Evolutionary conservation across 2,797 vertebrate genomes (phyloP).

Genomic region (Peromyscus eremicus): DNA sequence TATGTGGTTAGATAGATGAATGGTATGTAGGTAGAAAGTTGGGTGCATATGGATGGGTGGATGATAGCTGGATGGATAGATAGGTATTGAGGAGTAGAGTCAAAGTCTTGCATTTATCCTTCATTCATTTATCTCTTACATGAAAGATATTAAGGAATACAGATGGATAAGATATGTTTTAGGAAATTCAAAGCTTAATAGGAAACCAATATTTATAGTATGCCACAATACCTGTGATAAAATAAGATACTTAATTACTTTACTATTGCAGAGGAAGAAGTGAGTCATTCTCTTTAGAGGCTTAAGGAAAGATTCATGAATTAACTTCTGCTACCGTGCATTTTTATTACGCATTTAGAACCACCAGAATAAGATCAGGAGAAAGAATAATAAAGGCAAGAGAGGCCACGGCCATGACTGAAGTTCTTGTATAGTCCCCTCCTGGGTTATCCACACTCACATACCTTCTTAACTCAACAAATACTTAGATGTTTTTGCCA

Average conservation of each 20-base stretch:
- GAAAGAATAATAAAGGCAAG: background rate
- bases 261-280: constrained; percentile 48
- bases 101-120: constrained; percentile 9
- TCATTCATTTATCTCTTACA: constrained; percentile 24
- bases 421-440: background rate
- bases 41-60: background rate
- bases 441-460: background rate
- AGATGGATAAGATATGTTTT: constrained; percentile 9
- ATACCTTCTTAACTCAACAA: background rate
- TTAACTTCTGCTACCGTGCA: background rate
- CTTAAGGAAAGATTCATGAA: constrained; percentile 48
- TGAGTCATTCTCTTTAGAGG: constrained; percentile 55
- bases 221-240: constrained; percentile 17
- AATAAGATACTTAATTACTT: constrained; percentile 63
- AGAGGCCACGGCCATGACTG: background rate
- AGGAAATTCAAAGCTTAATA: constrained; percentile 49
- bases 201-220: constrained; percentile 24
- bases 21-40: background rate
- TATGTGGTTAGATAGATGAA: background rate
- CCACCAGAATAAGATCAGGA: background rate
- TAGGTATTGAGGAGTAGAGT: background rate
- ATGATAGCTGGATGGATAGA: background rate
- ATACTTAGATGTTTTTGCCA: background rate
- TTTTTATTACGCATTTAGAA: background rate
- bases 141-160: background rate